Base-by-base conservation (phyloP, 35 echinoderm and acorn worm species). In the Acanthaster planci region DNA sequence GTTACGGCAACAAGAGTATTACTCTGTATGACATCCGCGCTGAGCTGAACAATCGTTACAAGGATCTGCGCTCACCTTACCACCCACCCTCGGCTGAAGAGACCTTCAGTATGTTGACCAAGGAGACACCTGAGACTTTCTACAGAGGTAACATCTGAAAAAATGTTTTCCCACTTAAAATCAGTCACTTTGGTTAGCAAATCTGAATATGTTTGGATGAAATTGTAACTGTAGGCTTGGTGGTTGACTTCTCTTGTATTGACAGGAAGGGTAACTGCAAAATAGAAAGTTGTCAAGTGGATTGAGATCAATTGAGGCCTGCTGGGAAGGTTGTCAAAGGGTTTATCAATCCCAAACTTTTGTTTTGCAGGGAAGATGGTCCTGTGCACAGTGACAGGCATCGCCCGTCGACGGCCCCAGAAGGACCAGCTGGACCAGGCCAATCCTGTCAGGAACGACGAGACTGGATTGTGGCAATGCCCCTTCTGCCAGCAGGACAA, bases 21-120 rank as follows among this genome's bases (percentile, higher is more conserved):
- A 97, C 95, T 10, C 51, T 97, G 68, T 97, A 97, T 52, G 95
- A 97, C 64, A 97, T 97, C 79, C 84, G 95, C 9, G 95, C 95
- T 16, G 95, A 97, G 58, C 84, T 97, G 68, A 97, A 97, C 85
- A 93, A 84, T 42, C 84, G 95, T 0, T 97, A 97, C 91, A 97
- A 97, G 64, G 95, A 97, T 82, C 85, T 97, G 36, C 57, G 94
- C n/a, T 47, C 85, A n/a, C 77, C 91, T 1, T 93, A 84, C 76
- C 79, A 92, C 37, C 83, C 84, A 27, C 80, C 84, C 7, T 77
- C 90, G 1, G 83, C 87, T 67, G 94, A 97, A 36, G 94, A 97
- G 55, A 80, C 82, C 15, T 97, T 97, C 83, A 84, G 86, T 31
- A 82, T 90, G 86, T 82, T 97, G 68, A 97, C 94, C 31, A 97